These are phyloP conservation scores for Coregonus clupeaformis DNA, from an alignment of 2,113 vertebrate genomes.

Conservation along the genomic window DNA sequence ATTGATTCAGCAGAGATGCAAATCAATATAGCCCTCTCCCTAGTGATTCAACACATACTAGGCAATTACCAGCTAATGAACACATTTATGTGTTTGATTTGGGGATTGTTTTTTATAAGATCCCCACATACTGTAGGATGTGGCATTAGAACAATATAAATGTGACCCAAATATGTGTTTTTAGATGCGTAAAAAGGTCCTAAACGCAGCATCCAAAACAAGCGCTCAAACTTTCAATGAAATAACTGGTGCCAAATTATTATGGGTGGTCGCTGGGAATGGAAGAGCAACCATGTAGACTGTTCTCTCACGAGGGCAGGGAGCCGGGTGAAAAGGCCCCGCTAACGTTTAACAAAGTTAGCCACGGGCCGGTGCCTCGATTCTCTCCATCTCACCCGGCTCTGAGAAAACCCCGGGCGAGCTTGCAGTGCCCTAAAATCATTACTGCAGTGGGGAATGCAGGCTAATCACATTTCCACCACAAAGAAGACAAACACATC, in stretches of 20 bases:
- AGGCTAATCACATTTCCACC: conserved; percentile 54
- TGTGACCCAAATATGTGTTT: not conserved
- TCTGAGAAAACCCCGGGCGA: conserved; percentile 3
- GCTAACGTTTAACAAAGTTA: conserved; percentile 48
- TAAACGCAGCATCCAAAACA: not conserved
- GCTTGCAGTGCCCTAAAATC: conserved; percentile 48
- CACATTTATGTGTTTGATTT: not conserved
- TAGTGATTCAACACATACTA: not conserved
- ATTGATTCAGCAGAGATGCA: conserved; percentile 4
- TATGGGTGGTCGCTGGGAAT: not conserved
- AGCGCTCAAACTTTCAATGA: not conserved
- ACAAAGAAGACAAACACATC: conserved; percentile 37
- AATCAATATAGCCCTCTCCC: not conserved
- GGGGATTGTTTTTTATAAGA: not conserved
- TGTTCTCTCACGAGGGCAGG: conserved; percentile 16
- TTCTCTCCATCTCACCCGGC: conserved; percentile 13
- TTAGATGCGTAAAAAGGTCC: not conserved
- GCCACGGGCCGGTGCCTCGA: conserved; percentile 38
- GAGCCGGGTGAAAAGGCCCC: not conserved
- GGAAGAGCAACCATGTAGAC: not conserved
- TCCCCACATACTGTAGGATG: not conserved
- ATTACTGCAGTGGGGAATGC: conserved; percentile 35
- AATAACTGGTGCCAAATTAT: not conserved
- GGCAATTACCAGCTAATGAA: not conserved
- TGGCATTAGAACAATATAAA: no score